Conservation (phyloP, 2,888 invertebrate species). For the Rhingia rostrata region DNA sequence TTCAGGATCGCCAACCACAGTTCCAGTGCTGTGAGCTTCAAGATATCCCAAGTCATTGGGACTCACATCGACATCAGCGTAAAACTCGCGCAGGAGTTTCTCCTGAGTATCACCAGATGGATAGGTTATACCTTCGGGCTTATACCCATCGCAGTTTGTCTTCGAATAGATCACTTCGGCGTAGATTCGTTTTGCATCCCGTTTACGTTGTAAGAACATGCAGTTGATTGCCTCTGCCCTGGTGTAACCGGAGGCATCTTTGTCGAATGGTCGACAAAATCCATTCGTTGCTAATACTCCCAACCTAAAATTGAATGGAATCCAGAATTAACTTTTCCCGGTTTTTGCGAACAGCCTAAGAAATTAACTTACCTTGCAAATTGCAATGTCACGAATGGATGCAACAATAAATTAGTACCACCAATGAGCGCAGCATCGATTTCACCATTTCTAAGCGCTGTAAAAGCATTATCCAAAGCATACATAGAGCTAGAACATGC, state of each 20-base stretch:
- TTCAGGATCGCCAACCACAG: constrained; percentile 94
- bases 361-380: constrained; percentile 87
- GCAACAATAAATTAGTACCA: constrained; percentile 92
- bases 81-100: constrained; percentile 86
- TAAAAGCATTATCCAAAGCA: constrained; percentile 92
- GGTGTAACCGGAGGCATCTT: constrained; percentile 90
- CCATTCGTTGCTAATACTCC: constrained; percentile 93
- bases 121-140: constrained; percentile 88
- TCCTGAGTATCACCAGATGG: constrained; percentile 87
- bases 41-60: constrained; percentile 89
- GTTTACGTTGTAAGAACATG: constrained; percentile 88
- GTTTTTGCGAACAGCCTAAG: constrained; percentile 77
- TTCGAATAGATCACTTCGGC: constrained; percentile 90
- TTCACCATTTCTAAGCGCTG: constrained; percentile 89
- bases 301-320: constrained; percentile 84
- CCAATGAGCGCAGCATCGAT: constrained; percentile 96
- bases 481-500: constrained; percentile 97
- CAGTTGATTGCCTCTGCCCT: constrained; percentile 91
- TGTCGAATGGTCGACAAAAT: constrained; percentile 95
- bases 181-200: constrained; percentile 87
- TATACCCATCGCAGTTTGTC: constrained; percentile 91
- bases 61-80: constrained; percentile 87
- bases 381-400: constrained; percentile 94
- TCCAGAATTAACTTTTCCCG: constrained; percentile 17
- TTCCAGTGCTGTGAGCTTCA: constrained; percentile 94